Base-by-base conservation (phyloP, 2,113 vertebrate genomes). In the Malurus cyaneus region DNA sequence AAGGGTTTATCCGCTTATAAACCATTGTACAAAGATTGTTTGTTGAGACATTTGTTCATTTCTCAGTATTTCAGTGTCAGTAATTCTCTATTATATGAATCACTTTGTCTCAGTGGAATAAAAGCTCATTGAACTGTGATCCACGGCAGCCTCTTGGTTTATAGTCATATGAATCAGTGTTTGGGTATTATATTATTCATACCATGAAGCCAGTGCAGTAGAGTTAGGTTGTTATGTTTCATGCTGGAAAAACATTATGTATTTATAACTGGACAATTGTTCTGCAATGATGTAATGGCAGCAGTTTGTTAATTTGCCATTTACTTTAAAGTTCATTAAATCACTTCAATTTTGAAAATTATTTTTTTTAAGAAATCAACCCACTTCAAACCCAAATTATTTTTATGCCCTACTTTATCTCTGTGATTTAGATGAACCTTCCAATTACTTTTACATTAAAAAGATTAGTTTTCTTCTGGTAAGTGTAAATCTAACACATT, bases 71-170 rank as follows among this genome's bases (percentile, higher is more conserved):
- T n/a, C n/a, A n/a, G n/a, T n/a, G n/a, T n/a, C n/a, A n/a, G n/a
- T n/a, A n/a, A n/a, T n/a, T n/a, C n/a, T 81, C 89, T 95, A 12
- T 92, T 88, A 41, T 36, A 78, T 96, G 86, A 96, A 84, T 94
- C 57, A 67, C 41, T 66, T 64, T 82, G 50, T 88, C 87, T 96
- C 81, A 44, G 11, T 86, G 81, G 91, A 94, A 84, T 94, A 88
- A 86, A 88, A 92, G 39, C 14, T 80, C 64, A 17, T 77, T 86
- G 49, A 81, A 80, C 69, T 85, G 24, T 81, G 77, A 50, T 89
- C 83, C 28, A 72, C 28, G 47, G 81, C 31, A 94, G 34, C 24
- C 41, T 81, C 34, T 86, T 77, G 24, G 83, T 96, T 95, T 91
- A 78, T n/a, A 87, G 54, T 89, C n/a, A 36, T 85, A 53, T 90